Evolutionary conservation across 2,797 vertebrate species (phyloP).

Genomic region (Chloroceryle amazona): DNA sequence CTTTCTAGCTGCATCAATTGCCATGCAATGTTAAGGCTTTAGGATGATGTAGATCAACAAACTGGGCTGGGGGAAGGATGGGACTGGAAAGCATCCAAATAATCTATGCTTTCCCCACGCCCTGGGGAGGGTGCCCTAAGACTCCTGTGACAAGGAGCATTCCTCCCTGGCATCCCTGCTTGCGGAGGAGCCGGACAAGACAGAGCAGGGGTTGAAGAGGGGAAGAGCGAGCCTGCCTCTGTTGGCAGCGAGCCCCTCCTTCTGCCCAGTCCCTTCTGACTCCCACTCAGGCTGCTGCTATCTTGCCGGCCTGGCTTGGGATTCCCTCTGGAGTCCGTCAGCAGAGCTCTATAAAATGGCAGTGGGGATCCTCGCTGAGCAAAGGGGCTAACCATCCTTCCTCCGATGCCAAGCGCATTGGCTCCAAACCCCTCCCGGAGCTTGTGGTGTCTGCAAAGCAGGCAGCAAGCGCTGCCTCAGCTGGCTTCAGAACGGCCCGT

Average conservation of each 20-base stretch:
- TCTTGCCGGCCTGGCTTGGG: not conserved
- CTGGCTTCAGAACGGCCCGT: not conserved
- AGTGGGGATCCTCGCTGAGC: not conserved
- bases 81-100: not conserved
- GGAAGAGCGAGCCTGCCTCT: not conserved
- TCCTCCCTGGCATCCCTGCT: not conserved
- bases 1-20: not conserved
- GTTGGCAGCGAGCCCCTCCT: not conserved
- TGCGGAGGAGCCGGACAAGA: not conserved
- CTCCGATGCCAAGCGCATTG: fast-evolving
- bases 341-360: slow-evolving; percentile 7
- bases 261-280: not conserved
- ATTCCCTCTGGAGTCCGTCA: not conserved
- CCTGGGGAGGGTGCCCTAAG: not conserved
- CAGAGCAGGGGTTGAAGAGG: not conserved
- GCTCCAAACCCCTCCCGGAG: not conserved
- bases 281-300: not conserved
- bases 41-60: not conserved
- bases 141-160: not conserved
- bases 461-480: not conserved
- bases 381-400: not conserved
- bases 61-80: fast-evolving
- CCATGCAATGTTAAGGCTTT: not conserved
- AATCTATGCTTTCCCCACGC: not conserved
- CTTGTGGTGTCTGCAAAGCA: not conserved